These are phyloP conservation scores for Myotis davidii DNA, from an alignment of 2,113 vertebrate species.

Conservation along the genomic window DNA sequence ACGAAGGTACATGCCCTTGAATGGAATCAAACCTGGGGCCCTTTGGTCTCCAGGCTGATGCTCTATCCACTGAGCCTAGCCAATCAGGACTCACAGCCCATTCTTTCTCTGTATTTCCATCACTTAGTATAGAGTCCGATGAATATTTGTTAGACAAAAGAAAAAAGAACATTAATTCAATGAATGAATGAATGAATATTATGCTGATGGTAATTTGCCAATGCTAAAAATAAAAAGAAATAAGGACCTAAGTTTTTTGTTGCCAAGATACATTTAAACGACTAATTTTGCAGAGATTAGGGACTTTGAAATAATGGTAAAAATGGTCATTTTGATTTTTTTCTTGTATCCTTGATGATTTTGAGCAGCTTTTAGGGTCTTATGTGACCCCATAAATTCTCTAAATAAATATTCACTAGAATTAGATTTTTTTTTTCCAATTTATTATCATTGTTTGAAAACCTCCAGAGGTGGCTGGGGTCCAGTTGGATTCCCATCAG, in stretches of 20 bases:
- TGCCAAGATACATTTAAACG: background rate
- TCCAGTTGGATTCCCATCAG: background rate
- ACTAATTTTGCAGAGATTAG: background rate
- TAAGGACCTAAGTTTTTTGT: background rate
- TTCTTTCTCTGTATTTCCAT: background rate
- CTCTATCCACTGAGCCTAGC: no score
- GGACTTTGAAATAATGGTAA: background rate
- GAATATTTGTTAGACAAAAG: background rate
- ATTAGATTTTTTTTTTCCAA: background rate
- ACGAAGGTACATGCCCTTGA: no score
- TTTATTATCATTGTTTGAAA: background rate
- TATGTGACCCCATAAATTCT: background rate
- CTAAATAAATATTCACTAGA: background rate
- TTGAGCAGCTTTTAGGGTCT: background rate
- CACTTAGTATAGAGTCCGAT: fast-evolving
- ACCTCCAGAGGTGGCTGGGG: background rate
- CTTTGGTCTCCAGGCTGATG: no score
- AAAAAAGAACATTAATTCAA: background rate
- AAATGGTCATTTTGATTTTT: background rate
- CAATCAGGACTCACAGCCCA: background rate
- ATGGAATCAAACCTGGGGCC: no score
- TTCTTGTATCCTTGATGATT: background rate
- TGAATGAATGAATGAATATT: background rate
- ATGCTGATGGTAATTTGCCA: background rate
- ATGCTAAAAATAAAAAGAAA: background rate